These are phyloP conservation scores for Metacarcinus magister DNA, from an alignment of 2,888 invertebrate genomes.

Conservation along the genomic window DNA sequence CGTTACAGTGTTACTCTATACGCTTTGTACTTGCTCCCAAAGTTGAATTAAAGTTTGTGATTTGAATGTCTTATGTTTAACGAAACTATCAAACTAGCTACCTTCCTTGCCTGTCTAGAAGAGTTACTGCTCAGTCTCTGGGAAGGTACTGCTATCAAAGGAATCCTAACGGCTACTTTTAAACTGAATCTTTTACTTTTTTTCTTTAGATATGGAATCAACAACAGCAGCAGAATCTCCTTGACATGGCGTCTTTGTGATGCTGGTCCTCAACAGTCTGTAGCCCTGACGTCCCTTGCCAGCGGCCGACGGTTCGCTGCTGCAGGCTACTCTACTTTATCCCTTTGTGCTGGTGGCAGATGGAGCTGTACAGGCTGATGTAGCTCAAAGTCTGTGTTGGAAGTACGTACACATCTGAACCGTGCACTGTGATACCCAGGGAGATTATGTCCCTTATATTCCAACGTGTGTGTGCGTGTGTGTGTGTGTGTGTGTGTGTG, in stretches of 20 bases:
- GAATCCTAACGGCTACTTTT: not conserved
- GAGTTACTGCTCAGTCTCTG: not conserved
- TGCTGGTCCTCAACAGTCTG: not conserved
- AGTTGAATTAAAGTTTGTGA: not conserved
- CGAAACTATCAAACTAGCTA: not conserved
- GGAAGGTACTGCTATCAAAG: not conserved
- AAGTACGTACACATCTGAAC: not conserved
- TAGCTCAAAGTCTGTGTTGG: not conserved
- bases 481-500: no score
- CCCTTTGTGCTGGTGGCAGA: not conserved
- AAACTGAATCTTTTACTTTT: not conserved
- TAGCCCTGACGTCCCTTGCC: not conserved
- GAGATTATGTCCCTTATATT: no score
- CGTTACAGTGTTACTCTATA: not conserved
- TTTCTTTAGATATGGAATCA: not conserved
- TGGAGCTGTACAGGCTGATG: not conserved
- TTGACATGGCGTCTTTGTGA: constrained; percentile 1
- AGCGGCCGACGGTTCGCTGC: not conserved
- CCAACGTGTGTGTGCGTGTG: no score
- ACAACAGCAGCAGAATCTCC: not conserved
- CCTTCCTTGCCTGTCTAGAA: not conserved
- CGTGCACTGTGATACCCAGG: not conserved
- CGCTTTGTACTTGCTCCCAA: not conserved
- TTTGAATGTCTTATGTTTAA: not conserved
- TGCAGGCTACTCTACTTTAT: not conserved